Conservation (phyloP, 2,888 invertebrate species). For the Dicycla oo region DNA sequence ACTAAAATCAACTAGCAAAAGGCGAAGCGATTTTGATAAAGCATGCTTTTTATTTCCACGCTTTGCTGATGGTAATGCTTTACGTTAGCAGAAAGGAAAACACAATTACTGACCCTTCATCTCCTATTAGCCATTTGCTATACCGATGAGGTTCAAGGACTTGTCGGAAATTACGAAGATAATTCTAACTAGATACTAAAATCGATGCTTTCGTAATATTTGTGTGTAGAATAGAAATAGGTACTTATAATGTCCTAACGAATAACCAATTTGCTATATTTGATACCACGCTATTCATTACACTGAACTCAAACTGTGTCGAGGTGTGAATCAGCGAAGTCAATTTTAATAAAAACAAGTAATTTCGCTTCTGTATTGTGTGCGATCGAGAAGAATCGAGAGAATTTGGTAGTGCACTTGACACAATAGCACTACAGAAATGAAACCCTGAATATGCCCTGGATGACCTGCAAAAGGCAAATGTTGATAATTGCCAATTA, state of each 20-base stretch:
- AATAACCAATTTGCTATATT: conserved; percentile 3
- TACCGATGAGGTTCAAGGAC: not conserved
- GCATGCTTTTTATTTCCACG: no score
- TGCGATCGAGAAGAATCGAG: not conserved
- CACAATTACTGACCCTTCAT: not conserved
- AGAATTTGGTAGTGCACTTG: not conserved
- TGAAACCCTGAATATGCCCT: not conserved
- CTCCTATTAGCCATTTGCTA: not conserved
- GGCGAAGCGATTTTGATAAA: not conserved
- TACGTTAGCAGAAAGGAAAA: not conserved
- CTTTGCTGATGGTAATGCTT: not conserved
- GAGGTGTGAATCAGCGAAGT: conserved; percentile 12
- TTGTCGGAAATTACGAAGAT: no score
- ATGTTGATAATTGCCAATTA: no score
- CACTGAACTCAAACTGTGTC: conserved; percentile 13
- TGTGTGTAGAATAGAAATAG: not conserved
- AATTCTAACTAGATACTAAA: not conserved
- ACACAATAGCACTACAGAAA: not conserved
- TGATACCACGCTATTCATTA: not conserved
- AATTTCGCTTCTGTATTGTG: not conserved
- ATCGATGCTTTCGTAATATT: not conserved
- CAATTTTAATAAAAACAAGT: conserved; percentile 22
- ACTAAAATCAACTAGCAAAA: not conserved
- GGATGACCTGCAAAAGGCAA: not conserved
- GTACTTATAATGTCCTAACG: not conserved